phyloP scores from a whole-genome alignment of 2,888 invertebrate species.

The Phyto melanocephala region DNA sequence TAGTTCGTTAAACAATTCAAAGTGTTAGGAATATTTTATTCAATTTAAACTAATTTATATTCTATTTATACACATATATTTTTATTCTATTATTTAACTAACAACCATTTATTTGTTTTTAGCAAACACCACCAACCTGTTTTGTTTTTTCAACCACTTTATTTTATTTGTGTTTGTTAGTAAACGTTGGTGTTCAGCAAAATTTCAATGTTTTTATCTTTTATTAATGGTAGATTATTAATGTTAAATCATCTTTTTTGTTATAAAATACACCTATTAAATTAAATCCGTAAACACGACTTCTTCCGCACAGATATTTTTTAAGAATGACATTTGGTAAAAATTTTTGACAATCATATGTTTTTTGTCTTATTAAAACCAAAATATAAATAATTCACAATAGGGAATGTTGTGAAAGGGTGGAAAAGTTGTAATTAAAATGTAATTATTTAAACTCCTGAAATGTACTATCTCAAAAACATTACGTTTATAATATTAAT shows the following conservation, averaged over 20 bases:
- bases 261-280: not conserved
- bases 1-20: not conserved
- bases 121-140: not conserved
- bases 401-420: not conserved
- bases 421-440: not conserved
- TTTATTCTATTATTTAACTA: not conserved
- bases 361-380: not conserved
- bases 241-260: not conserved
- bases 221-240: not conserved
- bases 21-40: not conserved
- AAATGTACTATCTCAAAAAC: too few relatives aligned
- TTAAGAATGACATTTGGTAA: slow-evolving; percentile 28
- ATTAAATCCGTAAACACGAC: slow-evolving; percentile 2
- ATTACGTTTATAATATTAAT: too few relatives aligned
- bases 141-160: not conserved
- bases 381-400: slow-evolving; percentile 4
- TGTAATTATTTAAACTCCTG: too few relatives aligned
- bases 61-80: not conserved
- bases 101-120: not conserved
- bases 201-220: not conserved
- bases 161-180: not conserved
- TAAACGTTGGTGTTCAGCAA: not conserved
- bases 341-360: slow-evolving; percentile 25
- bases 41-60: not conserved
- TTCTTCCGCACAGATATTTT: slow-evolving; percentile 1